phyloP scores from a whole-genome alignment of 2,888 invertebrate species.

The Steromphala cineraria region DNA sequence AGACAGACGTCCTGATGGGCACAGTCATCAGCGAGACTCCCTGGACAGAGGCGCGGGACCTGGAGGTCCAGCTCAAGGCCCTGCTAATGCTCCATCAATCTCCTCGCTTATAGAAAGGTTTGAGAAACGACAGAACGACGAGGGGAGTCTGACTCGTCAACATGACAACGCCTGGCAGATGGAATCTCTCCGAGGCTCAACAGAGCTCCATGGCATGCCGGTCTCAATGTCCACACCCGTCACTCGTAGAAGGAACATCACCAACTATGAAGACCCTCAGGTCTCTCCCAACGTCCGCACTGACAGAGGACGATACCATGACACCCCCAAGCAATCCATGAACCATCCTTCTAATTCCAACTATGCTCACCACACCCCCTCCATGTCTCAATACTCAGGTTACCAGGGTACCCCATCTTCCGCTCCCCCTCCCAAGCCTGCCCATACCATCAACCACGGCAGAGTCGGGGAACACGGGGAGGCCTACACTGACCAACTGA shows the following conservation, averaged over 20 bases:
- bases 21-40: not conserved
- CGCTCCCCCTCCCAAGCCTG: conserved; percentile 17
- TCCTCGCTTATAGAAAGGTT: conserved; percentile 58
- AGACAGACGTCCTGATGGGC: not conserved
- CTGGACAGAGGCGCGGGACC: not conserved
- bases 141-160: conserved; percentile 19
- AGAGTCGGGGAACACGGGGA: conserved; percentile 32
- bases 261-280: conserved; percentile 32
- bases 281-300: conserved; percentile 36
- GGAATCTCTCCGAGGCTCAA: not conserved
- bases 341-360: not conserved
- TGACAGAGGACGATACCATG: not conserved
- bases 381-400: not conserved
- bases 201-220: conserved; percentile 39
- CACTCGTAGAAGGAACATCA: conserved; percentile 39
- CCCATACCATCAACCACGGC: conserved; percentile 1
- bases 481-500: conserved; percentile 50
- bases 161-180: conserved; percentile 22
- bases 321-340: not conserved
- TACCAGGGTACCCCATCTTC: not conserved
- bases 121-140: conserved; percentile 48
- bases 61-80: not conserved
- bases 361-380: not conserved
- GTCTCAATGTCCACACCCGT: conserved; percentile 61
- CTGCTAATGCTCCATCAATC: conserved; percentile 33